A percentile compares a stretch with the other conserved stretches of the same genome.
Conservation (phyloP, 2,113 vertebrate genomes). For the Zeus faber region DNA sequence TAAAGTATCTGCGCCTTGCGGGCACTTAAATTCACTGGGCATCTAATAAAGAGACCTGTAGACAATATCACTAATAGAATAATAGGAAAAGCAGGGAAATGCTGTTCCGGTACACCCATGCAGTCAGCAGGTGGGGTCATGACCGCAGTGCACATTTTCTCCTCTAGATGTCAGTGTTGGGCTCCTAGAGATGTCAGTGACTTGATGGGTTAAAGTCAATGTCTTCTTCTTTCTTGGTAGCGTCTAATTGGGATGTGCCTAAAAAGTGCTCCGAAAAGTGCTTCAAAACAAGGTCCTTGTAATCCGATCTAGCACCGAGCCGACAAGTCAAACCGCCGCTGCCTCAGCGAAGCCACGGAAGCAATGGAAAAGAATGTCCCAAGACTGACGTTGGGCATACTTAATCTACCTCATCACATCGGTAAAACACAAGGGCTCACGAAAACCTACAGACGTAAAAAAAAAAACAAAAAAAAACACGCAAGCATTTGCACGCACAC, state of each 20-base stretch:
- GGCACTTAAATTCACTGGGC: constrained; percentile 11
- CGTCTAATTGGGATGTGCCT: constrained; percentile 57
- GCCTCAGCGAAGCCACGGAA: constrained; percentile 36
- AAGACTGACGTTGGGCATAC: constrained; percentile 42
- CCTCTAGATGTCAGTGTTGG: constrained; percentile 70
- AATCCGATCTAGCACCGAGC: constrained; percentile 41
- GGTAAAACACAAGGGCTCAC: constrained; percentile 26
- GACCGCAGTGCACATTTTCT: constrained; percentile 28
- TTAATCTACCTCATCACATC: constrained; percentile 40
- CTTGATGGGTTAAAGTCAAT: constrained; percentile 48
- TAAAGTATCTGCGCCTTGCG: not conserved
- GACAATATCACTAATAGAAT: constrained; percentile 19
- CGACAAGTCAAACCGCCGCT: constrained; percentile 30
- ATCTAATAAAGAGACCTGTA: constrained; percentile 13
- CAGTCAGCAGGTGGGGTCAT: constrained; percentile 39
- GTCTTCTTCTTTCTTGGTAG: constrained; percentile 45
- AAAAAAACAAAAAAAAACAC: constrained; percentile 22
- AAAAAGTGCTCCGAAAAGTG: constrained; percentile 72
- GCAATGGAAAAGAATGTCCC: constrained; percentile 45
- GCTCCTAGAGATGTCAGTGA: constrained; percentile 44
- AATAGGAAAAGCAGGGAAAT: constrained; percentile 26
- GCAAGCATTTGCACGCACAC: constrained; percentile 5
- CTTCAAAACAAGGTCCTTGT: constrained; percentile 63
- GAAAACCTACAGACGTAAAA: constrained; percentile 11
- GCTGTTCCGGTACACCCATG: constrained; percentile 56